Base-by-base conservation (phyloP, 2,888 invertebrate species). In the Ctena decussata region DNA sequence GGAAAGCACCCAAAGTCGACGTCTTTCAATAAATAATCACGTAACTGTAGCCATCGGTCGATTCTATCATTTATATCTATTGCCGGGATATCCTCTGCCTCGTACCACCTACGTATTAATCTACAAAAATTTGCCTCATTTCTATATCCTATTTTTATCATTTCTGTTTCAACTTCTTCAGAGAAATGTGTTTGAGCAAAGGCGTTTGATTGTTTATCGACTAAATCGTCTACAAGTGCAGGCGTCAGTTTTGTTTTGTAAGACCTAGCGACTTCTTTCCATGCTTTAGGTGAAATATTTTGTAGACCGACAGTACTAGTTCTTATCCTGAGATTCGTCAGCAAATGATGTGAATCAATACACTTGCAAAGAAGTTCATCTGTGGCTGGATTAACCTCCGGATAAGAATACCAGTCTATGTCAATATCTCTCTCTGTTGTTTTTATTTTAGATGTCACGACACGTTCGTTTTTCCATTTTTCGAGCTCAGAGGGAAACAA, bases 41-140 rank as follows among this genome's bases (percentile, higher is more conserved):
- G 72, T 27, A 83, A 32, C 12, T 24, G 30, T 41, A 41, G 15
- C 8, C 79, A n/a, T 1, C 57, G 30, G 18, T 21, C 21, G n/a
- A 53, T 39, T 41, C 81, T 32, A 12, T 84, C 75, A 15, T 3
- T 24, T 21, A 73, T 74, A 27, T 21, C 6, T 21, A 83, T 30
- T 57, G 70, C 82, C 21, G 83, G 80, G 0, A 3, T 24, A 53
- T 86, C 86, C 35, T 77, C 80, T 15, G 86, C 84, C 0, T 81
- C 76, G 35, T 84, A 82, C 82, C 84, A 84, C 21, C 81, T 35
- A 35, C 84, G 49, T 2, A 84, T 71, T 0, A 82, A 24, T 21
- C 32, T 44, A 60, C 78, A 78, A n/a, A 85, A 75, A 5, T 71
- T 37, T 65, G 87, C 82, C 37, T 84, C 80, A 0, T 70, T n/a